A percentile compares a stretch with the other conserved stretches of the same genome.
phyloP scores from a whole-genome alignment of 2,888 invertebrate genomes.

The Iphiclides podalirius region DNA sequence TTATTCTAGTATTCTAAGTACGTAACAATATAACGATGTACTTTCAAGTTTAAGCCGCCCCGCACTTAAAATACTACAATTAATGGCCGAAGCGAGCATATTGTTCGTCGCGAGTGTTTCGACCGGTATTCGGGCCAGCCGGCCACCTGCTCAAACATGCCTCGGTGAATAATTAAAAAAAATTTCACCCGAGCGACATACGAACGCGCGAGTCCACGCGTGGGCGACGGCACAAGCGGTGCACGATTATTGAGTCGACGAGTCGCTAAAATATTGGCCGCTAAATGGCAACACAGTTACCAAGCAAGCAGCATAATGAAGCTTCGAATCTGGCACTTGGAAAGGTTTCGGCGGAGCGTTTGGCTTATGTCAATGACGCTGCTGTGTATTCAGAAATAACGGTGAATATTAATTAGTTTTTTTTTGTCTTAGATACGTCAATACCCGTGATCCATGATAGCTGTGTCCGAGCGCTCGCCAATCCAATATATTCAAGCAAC shows the following conservation, averaged over 20 bases:
- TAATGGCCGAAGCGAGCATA: slow-evolving; percentile 22
- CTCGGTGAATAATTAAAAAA: slow-evolving; percentile 53
- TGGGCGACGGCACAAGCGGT: slow-evolving; percentile 14
- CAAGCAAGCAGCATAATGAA: not conserved
- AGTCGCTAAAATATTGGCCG: not conserved
- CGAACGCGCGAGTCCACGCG: slow-evolving; percentile 29
- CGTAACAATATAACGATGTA: too few relatives aligned
- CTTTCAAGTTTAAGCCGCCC: too few relatives aligned
- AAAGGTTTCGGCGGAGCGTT: too few relatives aligned
- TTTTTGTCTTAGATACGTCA: too few relatives aligned
- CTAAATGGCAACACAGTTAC: slow-evolving; percentile 12
- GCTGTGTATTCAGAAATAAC: too few relatives aligned
- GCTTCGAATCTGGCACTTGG: too few relatives aligned
- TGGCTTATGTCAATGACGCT: too few relatives aligned
- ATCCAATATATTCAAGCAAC: too few relatives aligned
- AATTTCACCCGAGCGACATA: slow-evolving; percentile 35
- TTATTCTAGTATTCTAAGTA: too few relatives aligned
- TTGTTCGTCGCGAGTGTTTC: slow-evolving; percentile 30
- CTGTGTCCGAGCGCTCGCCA: too few relatives aligned
- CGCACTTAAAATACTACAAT: slow-evolving; percentile 22
- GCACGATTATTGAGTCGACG: not conserved
- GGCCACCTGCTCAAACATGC: slow-evolving; percentile 61
- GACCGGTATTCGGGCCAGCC: slow-evolving; percentile 53
- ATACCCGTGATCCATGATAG: too few relatives aligned
- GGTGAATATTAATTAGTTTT: too few relatives aligned